These are phyloP conservation scores for Butastur rufipennis DNA, from an alignment of 2,113 vertebrate genomes.

Conservation along the genomic window DNA sequence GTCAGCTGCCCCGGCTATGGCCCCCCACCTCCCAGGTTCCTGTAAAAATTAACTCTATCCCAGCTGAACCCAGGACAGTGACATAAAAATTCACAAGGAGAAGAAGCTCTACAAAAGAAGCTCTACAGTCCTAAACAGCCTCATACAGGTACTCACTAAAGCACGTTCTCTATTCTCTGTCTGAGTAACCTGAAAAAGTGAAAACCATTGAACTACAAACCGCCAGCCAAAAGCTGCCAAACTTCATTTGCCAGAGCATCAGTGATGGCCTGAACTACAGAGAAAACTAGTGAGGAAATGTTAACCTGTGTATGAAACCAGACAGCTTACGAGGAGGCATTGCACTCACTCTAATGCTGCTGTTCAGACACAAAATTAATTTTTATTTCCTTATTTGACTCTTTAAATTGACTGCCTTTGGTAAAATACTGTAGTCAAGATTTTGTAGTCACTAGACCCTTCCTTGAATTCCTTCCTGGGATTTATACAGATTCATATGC, in stretches of 20 bases:
- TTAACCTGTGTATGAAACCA: neutral
- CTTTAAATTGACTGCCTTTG: neutral
- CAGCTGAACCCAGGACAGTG: too few relatives aligned
- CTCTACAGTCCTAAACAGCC: neutral
- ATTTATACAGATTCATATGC: neutral
- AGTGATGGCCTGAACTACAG: neutral
- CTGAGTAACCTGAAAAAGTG: neutral
- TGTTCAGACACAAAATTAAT: neutral
- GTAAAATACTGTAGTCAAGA: neutral
- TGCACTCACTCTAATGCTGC: neutral
- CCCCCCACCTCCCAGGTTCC: too few relatives aligned
- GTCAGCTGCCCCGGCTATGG: too few relatives aligned
- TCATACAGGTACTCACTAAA: neutral
- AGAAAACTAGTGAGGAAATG: neutral
- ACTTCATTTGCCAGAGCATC: neutral
- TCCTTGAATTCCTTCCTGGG: neutral
- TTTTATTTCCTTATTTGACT: neutral
- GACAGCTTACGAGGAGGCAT: neutral
- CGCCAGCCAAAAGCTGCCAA: neutral
- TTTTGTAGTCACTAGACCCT: neutral
- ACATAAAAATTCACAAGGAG: neutral
- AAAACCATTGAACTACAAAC: neutral
- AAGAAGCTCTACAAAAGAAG: neutral
- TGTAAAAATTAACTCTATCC: too few relatives aligned
- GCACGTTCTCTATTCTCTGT: neutral